A percentile compares a stretch with the other conserved stretches of the same genome.
These are phyloP conservation scores for Autographa gamma DNA, from an alignment of 2,888 invertebrate genomes.

Conservation along the genomic window DNA sequence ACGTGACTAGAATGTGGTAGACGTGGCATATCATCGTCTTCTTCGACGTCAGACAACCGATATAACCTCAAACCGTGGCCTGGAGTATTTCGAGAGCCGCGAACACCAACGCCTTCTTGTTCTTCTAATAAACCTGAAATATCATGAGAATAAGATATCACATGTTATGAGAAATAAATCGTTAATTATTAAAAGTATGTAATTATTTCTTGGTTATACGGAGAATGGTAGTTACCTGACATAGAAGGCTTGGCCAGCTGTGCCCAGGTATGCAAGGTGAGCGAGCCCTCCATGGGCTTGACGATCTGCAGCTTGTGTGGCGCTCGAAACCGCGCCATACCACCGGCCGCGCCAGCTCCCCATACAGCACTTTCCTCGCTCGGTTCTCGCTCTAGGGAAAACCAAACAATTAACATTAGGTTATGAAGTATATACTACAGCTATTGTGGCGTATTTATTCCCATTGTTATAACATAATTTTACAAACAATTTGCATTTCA, in stretches of 20 bases:
- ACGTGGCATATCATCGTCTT: constrained; percentile 93
- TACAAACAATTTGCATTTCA: too few relatives aligned
- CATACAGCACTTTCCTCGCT: constrained; percentile 85
- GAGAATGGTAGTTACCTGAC: constrained; percentile 88
- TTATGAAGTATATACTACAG: too few relatives aligned
- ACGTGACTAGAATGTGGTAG: constrained; percentile 94
- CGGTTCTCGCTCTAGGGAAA: constrained; percentile 73
- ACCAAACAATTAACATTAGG: background rate
- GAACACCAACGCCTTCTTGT: constrained; percentile 96
- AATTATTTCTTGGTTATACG: background rate
- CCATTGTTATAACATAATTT: too few relatives aligned
- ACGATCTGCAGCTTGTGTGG: constrained; percentile 97
- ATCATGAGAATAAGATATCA: background rate
- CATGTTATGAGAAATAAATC: background rate
- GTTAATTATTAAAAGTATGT: background rate
- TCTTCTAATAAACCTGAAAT: constrained; percentile 92
- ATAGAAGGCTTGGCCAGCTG: constrained; percentile 97
- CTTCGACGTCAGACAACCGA: constrained; percentile 92
- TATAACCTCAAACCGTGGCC: constrained; percentile 92
- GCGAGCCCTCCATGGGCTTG: constrained; percentile 97
- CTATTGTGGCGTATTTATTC: too few relatives aligned
- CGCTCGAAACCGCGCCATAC: constrained; percentile 90
- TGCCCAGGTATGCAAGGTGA: constrained; percentile 98
- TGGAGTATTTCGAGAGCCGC: constrained; percentile 93
- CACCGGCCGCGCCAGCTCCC: constrained; percentile 84